Conservation (phyloP, 1,140 invertebrate genomes). For the Magallana angulata region DNA sequence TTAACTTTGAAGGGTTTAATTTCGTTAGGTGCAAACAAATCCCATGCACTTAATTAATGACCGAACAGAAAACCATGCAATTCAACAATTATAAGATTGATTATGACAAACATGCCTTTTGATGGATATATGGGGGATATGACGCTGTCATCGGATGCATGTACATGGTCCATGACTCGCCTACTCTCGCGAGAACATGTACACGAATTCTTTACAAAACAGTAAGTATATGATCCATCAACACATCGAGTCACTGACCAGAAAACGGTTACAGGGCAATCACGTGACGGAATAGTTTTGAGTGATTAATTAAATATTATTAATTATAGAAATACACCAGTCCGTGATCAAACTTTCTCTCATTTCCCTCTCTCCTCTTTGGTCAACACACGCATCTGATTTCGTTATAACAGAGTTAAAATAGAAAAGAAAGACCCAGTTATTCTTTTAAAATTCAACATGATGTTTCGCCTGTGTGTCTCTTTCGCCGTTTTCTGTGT, state of each 20-base stretch:
- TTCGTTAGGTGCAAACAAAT: not conserved
- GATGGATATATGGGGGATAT: not conserved
- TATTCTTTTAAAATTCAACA: too few relatives aligned
- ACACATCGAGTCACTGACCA: not conserved
- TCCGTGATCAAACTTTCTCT: not conserved
- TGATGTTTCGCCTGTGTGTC: not conserved
- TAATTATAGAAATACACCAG: not conserved
- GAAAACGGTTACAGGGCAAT: not conserved
- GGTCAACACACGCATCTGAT: not conserved
- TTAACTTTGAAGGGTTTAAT: not conserved
- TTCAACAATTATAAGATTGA: too few relatives aligned
- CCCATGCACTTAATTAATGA: not conserved
- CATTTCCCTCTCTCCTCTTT: not conserved
- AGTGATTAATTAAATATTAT: not conserved
- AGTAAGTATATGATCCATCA: not conserved
- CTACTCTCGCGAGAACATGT: not conserved
- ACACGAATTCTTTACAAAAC: constrained; percentile 28
- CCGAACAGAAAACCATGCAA: not conserved
- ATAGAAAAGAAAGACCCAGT: too few relatives aligned
- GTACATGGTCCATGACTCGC: not conserved
- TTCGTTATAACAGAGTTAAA: not conserved
- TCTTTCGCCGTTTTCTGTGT: not conserved
- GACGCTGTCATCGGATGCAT: not conserved
- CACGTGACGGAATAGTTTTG: constrained; percentile 7
- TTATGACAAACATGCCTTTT: not conserved